Evolutionary conservation across 1,140 invertebrate species (phyloP), one percentile per base, ranked within the genome.

Genomic region (Zaprionus lachaisei): DNA sequence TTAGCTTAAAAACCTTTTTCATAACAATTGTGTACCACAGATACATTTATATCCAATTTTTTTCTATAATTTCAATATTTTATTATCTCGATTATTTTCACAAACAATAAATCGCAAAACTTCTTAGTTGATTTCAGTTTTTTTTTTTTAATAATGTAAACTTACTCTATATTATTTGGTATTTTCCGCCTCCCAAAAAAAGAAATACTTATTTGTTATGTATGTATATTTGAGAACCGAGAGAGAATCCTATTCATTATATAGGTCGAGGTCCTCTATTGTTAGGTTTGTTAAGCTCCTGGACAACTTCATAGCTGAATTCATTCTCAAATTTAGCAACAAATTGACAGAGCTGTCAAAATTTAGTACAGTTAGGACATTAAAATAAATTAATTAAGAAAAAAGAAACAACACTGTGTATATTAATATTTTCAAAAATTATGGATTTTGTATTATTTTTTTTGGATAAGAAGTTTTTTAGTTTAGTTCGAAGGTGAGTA

Each of bases 371-470:
- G 61, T 77, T 81, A 67, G 67, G n/a, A 1, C 9, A 17, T 11
- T 57, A 17, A 17, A 55, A 62, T 41, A n/a, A 44, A 47, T 47
- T 17, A 3, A 17, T 47, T 17, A 47, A 31, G 51, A 7, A 47
- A 41, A 58, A 51, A 54, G 71, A 72, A 56, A 77, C 41, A 77
- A 58, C 77, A 81, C 71, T 65, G 66, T 63, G 34, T 47, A 31
- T 62, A 66, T 80, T 70, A 75, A 83, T 79, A 74, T 87, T 83
- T 86, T 80, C 60, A 80, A 83, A 87, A 83, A 81, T 87, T 87
- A 80, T 89, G 71, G 58, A 72, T 80, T 86, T 72, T 87, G 84
- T 87, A 87, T 87, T 87, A 81, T 85, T 87, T 64, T 28, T 55
- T 71, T 83, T 76, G 51, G 75, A 82, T 79, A 82, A 75, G 55